Evolutionary conservation across 1,140 invertebrate species (phyloP), one percentile per base, ranked within the genome.

Genomic region (Medauroidea extradentata): DNA sequence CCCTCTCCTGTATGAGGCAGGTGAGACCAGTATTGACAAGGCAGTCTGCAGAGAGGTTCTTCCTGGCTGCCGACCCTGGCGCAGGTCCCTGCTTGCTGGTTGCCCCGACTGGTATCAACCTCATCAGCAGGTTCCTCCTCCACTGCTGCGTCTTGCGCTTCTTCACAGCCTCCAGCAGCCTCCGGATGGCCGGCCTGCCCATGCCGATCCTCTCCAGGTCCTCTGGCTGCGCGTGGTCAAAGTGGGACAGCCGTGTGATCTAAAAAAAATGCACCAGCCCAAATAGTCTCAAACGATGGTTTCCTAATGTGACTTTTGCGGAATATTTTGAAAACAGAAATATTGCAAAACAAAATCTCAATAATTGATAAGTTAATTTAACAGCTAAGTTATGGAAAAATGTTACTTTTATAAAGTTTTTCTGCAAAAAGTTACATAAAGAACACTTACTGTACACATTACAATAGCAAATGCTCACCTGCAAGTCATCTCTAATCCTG

Each of bases 171-270:
- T 97, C 94, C 67, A 98, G 74, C 0, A 99, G 73, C 54, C 96
- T 80, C 48, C 94, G 77, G 5, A 93, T 87, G 1, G 93, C 95
- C 48, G 96, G 96, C 70, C 92, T 93, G 34, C 93, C 92, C 69
- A 99, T 84, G 9, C 95, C 95, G 71, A 97, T 92, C 73, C 92
- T 91, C 70, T 96, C 94, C 64, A 99, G 79, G 78, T 99, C 96
- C 67, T 96, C 93, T 0, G 87, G 72, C 66, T 91, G 89, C 4
- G 98, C 96, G 83, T 94, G 96, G 61, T 98, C 94, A 77, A 98
- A 98, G 74, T 99, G 96, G 38, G 91, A 85, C 61, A 98, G 72
- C 59, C 92, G 81, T 13, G 92, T 92, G 14, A 96, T 85, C 82
- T 87, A 75, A 23, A 66, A 63, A 66, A 50, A 51, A 34, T 60